These are phyloP conservation scores for Diadema setosum DNA, from an alignment of 35 echinoderm and acorn worm genomes.

Conservation along the genomic window DNA sequence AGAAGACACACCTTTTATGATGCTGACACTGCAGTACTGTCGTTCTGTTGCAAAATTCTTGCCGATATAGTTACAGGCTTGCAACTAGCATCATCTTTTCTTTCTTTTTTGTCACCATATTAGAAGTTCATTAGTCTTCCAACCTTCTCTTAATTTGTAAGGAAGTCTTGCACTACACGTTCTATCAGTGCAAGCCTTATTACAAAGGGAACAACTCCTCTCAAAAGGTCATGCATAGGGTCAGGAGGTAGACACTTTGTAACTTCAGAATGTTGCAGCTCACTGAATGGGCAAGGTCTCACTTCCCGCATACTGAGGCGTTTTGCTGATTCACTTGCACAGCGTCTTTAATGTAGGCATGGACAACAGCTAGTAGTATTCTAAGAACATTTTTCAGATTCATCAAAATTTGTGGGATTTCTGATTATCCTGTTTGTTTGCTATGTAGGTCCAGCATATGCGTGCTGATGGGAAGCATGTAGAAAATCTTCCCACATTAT, in stretches of 20 bases:
- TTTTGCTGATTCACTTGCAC: neutral
- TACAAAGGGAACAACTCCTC: neutral
- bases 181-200: neutral
- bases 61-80: neutral
- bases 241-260: neutral
- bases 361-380: neutral
- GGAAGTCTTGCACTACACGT: no score
- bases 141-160: no score
- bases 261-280: neutral
- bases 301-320: neutral
- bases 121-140: no score
- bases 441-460: conserved; percentile 2
- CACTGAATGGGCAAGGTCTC: neutral
- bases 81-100: neutral
- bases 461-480: neutral
- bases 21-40: neutral
- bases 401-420: neutral
- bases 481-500: neutral
- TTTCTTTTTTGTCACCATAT: no score
- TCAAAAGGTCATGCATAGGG: neutral
- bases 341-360: neutral
- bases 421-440: neutral
- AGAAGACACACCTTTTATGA: neutral
- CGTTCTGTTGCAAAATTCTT: neutral
- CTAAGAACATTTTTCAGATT: neutral